Conservation (phyloP, 2,888 invertebrate species). For the Elysia crispata region DNA sequence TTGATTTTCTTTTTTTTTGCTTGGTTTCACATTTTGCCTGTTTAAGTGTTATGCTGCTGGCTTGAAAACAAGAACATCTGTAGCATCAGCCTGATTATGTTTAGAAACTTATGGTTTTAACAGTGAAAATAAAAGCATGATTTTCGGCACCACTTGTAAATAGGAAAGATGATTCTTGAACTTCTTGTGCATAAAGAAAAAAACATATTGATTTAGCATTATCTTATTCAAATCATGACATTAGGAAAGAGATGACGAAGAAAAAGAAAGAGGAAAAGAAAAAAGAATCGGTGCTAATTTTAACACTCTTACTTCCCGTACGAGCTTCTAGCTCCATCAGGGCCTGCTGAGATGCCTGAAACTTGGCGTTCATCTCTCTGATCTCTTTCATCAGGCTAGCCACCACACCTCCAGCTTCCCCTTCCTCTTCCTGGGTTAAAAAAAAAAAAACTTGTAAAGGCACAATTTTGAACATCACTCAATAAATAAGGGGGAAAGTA, state of each 20-base stretch:
- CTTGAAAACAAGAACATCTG: no score
- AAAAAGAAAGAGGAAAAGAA: background rate
- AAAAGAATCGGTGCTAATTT: background rate
- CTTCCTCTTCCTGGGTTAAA: slow-evolving; percentile 60
- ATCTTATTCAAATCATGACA: background rate
- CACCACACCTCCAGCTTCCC: slow-evolving; percentile 33
- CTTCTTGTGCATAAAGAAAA: background rate
- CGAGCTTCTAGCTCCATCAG: slow-evolving; percentile 57
- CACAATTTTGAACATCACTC: no score
- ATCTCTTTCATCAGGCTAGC: slow-evolving; percentile 63
- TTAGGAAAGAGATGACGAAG: background rate
- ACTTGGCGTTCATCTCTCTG: slow-evolving; percentile 67
- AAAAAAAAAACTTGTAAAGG: no score
- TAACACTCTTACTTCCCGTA: slow-evolving; percentile 50
- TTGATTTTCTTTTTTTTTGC: no score
- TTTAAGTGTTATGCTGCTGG: no score
- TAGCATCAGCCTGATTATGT: no score
- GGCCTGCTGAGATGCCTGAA: slow-evolving; percentile 62
- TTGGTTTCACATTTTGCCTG: no score
- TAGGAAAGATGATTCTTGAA: background rate
- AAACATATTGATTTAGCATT: background rate
- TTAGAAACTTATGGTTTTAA: no score
- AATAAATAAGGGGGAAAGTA: no score
- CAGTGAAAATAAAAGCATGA: no score
- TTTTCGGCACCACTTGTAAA: no score